A percentile compares a stretch with the other conserved stretches of the same genome.
These are phyloP conservation scores for Hyaena hyaena DNA, from an alignment of 2,113 vertebrate genomes.

Conservation along the genomic window DNA sequence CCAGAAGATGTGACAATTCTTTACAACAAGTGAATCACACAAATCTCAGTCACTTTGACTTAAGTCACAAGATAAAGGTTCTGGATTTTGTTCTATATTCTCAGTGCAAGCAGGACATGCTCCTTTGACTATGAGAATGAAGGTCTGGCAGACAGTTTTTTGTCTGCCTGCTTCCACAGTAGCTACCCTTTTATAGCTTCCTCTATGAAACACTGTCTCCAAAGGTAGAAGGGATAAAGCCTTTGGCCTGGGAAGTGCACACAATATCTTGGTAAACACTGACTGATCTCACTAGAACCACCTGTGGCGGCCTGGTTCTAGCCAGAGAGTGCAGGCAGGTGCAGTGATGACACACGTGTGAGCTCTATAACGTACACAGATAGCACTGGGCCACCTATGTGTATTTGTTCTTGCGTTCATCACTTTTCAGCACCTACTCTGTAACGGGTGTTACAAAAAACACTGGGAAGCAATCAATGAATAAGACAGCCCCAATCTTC, in stretches of 20 bases:
- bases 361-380: not conserved
- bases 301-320: not conserved
- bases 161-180: not conserved
- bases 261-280: accelerated
- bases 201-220: not conserved
- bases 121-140: not conserved
- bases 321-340: not conserved
- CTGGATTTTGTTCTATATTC: not conserved
- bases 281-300: not conserved
- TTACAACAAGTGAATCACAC: not conserved
- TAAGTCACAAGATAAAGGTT: not conserved
- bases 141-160: not conserved
- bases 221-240: not conserved
- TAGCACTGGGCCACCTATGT: not conserved
- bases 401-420: not conserved
- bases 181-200: not conserved
- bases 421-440: not conserved
- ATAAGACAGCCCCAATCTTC: not conserved
- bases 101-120: not conserved
- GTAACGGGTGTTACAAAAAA: not conserved
- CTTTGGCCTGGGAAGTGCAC: too few species aligned
- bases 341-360: not conserved
- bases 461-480: not conserved
- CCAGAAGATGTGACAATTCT: not conserved
- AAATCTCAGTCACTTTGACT: not conserved